Evolutionary conservation across 2,888 invertebrate genomes (phyloP).

Genomic region (Neoscelio sp.): DNA sequence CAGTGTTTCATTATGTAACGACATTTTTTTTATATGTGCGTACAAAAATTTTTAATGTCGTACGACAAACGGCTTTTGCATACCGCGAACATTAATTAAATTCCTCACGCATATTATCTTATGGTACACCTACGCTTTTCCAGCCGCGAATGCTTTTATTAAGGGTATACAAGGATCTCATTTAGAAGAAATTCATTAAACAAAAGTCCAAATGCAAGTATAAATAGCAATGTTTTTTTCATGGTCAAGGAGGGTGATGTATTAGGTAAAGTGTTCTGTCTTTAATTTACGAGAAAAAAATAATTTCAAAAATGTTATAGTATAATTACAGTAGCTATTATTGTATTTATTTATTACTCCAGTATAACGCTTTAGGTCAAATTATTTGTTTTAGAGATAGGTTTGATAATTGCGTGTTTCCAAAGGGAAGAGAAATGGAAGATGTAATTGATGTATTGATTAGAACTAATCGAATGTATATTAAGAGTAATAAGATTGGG

Average conservation of each 20-base stretch:
- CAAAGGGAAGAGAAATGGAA: no score
- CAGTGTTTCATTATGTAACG: neutral
- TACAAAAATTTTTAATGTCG: conserved; percentile 35
- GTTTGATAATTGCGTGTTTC: no score
- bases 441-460: no score
- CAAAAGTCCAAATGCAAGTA: conserved; percentile 26
- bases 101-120: conserved; percentile 50
- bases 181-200: conserved; percentile 30
- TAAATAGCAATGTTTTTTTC: conserved; percentile 28
- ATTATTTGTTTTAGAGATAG: no score
- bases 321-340: no score
- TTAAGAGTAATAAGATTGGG: no score
- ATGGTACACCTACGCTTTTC: conserved; percentile 13
- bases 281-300: no score
- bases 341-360: no score
- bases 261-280: conserved; percentile 13
- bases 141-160: conserved; percentile 35
- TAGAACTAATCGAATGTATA: no score
- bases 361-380: no score
- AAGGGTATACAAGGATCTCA: conserved; percentile 26
- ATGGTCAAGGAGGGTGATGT: neutral
- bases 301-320: no score
- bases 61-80: conserved; percentile 8
- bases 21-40: conserved; percentile 23
- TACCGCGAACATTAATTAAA: conserved; percentile 41